phyloP scores from a whole-genome alignment of 1,140 invertebrate species.

The Pogonognathellus flavescens region DNA sequence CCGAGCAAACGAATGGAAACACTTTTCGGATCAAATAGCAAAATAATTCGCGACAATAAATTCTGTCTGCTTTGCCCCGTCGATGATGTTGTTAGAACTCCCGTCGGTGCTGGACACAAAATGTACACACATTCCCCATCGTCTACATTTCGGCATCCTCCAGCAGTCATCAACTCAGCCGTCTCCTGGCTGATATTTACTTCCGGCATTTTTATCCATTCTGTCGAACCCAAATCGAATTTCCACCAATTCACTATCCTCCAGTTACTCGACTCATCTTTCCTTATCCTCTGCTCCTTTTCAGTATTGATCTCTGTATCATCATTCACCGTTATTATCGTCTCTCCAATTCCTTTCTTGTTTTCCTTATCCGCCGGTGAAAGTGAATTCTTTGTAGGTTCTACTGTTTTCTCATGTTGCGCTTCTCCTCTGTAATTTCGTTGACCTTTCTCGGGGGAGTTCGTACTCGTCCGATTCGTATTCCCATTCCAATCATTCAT shows the following conservation, averaged over 20 bases:
- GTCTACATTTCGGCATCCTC: constrained; percentile 60
- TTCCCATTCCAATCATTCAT: neutral
- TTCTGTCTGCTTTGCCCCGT: constrained; percentile 14
- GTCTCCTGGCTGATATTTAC: constrained; percentile 29
- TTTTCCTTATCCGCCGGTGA: neutral
- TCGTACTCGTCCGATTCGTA: neutral
- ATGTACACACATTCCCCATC: constrained; percentile 58
- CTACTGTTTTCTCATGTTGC: neutral
- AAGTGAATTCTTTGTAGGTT: neutral
- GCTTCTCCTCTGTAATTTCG: neutral
- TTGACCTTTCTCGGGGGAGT: neutral
- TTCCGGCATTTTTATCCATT: constrained; percentile 66
- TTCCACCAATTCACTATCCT: constrained; percentile 63
- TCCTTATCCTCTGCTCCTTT: neutral
- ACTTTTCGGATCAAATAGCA: constrained; percentile 46
- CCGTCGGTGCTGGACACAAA: constrained; percentile 57
- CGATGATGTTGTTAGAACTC: neutral
- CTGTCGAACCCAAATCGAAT: constrained; percentile 63
- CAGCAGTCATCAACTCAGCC: constrained; percentile 29
- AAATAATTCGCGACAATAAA: constrained; percentile 54
- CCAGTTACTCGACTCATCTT: constrained; percentile 29
- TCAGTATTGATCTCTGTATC: constrained; percentile 10
- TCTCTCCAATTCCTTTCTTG: neutral
- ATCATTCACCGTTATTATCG: neutral
- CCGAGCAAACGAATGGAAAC: constrained; percentile 56